Evolutionary conservation across 2,797 vertebrate species (phyloP), one percentile per base, ranked within the genome.

Genomic region (Sebastolobus alascanus): DNA sequence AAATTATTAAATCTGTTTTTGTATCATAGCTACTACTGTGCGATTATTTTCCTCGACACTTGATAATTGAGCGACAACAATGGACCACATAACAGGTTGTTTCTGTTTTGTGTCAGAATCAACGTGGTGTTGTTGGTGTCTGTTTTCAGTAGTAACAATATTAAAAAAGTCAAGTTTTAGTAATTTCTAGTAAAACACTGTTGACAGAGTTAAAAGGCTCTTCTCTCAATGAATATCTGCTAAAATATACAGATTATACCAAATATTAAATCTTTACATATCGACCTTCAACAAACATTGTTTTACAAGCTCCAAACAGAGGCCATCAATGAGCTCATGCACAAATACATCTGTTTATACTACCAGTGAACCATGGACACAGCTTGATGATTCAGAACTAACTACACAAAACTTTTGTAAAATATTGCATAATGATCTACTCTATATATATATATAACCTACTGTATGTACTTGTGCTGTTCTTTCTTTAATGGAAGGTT

Each of bases 301-400:
- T 52, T 75, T 52, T 13, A 37, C 18, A 38, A 74, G 43, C 46
- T 46, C 6, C 25, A 73, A 74, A 73, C 56, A 61, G 35, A 74
- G 29, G 20, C n/a, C 37, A 59, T 83, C 54, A 56, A 46, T 18
- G 12, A 68, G 40, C 43, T 46, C n/a, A n/a, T 43, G 69, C 52
- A 75, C 55, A 67, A 33, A 54, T 58, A 40, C 46, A 67, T 76
- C 13, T 75, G 68, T 81, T 79, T 79, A 70, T 76, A 73, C 59
- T 43, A 22, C 5, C n/a, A 61, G 56, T 43, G 25, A 65, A 66
- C 43, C 66, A 4, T 16, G 50, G 13, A 8, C 52, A 29, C 8
- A 25, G 46, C 16, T 50, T 33, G 14, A 68, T 61, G 31, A 50
- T 66, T 68, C 73, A 72, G 6, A 60, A 33, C 7, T 18, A 71